phyloP scores from a whole-genome alignment of 2,113 vertebrate species.

The Ranitomeya imitator region DNA sequence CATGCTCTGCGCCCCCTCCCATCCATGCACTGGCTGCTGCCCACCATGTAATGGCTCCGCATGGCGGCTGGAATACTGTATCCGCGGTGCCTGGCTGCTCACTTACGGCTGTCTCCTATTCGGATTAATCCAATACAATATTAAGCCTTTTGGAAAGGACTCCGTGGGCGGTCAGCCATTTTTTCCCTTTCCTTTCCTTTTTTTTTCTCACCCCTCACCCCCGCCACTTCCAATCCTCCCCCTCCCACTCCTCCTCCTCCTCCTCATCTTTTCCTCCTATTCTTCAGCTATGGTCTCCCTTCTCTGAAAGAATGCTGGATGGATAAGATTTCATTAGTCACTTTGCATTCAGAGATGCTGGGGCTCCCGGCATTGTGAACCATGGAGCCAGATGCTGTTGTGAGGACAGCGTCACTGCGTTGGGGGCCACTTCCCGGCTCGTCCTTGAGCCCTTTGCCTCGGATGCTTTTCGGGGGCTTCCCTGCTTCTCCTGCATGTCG shows the following conservation, averaged over 20 bases:
- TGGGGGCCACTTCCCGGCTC: constrained; percentile 70
- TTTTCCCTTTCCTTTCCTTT: constrained; percentile 70
- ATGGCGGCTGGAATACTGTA: constrained; percentile 66
- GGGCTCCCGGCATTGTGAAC: constrained; percentile 72
- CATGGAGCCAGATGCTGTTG: constrained; percentile 73
- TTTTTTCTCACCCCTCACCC: constrained; percentile 13
- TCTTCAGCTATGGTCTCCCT: constrained; percentile 71
- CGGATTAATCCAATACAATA: constrained; percentile 84
- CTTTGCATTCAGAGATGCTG: constrained; percentile 66
- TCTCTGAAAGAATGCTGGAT: constrained; percentile 69
- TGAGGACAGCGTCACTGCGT: constrained; percentile 75
- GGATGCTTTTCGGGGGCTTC: constrained; percentile 63
- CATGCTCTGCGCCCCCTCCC: constrained; percentile 62
- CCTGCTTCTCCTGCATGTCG: constrained; percentile 68
- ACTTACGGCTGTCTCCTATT: constrained; percentile 74
- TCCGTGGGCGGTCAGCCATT: constrained; percentile 98
- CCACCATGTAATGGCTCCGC: constrained; percentile 58
- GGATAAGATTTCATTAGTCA: constrained; percentile 68
- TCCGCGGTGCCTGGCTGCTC: constrained; percentile 79
- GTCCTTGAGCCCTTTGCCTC: constrained; percentile 72
- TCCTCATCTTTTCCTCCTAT: constrained; percentile 63
- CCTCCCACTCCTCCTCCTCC: constrained; percentile 36
- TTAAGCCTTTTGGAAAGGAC: constrained; percentile 80
- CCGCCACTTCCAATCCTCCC: constrained; percentile 46
- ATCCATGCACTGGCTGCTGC: constrained; percentile 16